Percentiles rank a stretch among this genome's conserved stretches.
phyloP scores from a whole-genome alignment of 2,113 vertebrate species.

The Cinclus cinclus region DNA sequence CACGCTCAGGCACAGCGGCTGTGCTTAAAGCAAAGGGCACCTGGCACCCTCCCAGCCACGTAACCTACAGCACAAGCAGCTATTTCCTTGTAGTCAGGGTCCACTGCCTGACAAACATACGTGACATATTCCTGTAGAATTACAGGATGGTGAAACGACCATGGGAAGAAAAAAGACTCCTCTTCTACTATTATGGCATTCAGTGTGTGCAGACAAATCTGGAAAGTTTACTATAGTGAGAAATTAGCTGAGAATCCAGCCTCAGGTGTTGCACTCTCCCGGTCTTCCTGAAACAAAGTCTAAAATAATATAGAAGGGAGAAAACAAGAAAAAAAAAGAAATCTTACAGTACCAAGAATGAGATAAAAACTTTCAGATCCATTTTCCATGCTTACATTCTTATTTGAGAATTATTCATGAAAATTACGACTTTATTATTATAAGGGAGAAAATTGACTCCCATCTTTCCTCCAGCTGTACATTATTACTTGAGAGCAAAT shows the following conservation, averaged over 20 bases:
- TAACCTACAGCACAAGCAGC: neutral
- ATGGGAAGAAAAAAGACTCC: neutral
- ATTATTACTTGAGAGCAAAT: neutral
- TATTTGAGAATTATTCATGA: neutral
- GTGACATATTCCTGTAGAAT: neutral
- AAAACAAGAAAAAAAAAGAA: neutral
- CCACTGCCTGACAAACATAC: neutral
- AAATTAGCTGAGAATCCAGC: neutral
- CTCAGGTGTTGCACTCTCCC: rapidly evolving
- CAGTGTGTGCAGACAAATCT: neutral
- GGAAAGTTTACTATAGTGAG: neutral
- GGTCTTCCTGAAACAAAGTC: neutral
- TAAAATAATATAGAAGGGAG: neutral
- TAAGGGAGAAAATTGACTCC: neutral
- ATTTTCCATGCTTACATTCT: neutral
- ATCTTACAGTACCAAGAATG: neutral
- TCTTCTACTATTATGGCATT: neutral
- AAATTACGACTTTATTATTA: neutral
- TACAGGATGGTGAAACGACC: neutral
- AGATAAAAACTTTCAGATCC: neutral
- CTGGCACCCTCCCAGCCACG: neutral
- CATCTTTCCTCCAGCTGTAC: neutral
- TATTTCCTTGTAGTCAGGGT: neutral
- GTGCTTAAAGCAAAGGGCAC: neutral
- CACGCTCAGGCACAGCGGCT: neutral